Conservation (phyloP, 2,113 vertebrate species). For the Nasalis larvatus region DNA sequence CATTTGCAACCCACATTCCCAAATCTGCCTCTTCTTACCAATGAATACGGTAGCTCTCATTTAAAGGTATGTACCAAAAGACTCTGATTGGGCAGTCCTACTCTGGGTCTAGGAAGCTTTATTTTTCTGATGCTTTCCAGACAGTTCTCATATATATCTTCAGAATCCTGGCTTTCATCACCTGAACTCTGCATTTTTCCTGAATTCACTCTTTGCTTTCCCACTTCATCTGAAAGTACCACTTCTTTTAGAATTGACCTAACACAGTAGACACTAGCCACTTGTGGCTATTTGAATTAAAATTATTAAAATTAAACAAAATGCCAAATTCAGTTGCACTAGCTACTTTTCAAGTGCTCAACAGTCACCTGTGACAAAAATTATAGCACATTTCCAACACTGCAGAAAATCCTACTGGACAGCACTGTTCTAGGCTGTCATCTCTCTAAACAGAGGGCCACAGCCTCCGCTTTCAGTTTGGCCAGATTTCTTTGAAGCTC, state of each 20-base stretch:
- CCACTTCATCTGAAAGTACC: not conserved
- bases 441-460: not conserved
- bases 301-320: conserved; percentile 14
- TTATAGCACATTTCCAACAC: not conserved
- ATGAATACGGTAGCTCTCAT: not conserved
- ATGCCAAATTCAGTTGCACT: not conserved
- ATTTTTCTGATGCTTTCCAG: not conserved
- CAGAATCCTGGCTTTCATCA: not conserved
- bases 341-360: not conserved
- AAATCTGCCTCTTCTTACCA: not conserved
- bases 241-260: not conserved
- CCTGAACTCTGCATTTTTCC: not conserved
- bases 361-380: not conserved
- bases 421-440: not conserved
- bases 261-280: not conserved
- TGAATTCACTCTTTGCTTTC: not conserved
- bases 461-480: not conserved
- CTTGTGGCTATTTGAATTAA: not conserved
- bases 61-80: not conserved
- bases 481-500: not conserved
- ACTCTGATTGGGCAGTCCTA: not conserved
- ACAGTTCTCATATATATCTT: not conserved
- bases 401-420: not conserved
- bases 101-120: not conserved
- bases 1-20: not conserved